These are phyloP conservation scores for Asarcornis scutulata DNA, from an alignment of 2,113 vertebrate genomes.

Conservation along the genomic window DNA sequence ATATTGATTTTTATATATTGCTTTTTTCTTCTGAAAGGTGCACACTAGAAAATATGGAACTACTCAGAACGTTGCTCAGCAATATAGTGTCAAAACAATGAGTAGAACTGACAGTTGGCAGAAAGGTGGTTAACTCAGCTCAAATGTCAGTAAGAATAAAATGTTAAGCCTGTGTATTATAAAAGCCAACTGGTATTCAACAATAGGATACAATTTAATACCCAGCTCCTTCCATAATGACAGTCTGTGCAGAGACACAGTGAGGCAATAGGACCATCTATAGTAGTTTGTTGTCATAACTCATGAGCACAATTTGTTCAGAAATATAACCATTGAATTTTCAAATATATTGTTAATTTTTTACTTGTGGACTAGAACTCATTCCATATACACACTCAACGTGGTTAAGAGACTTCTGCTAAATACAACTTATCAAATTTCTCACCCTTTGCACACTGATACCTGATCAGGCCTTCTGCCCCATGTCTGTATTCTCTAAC, in stretches of 20 bases:
- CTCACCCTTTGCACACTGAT: background rate
- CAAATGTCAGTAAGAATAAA: background rate
- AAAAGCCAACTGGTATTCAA: background rate
- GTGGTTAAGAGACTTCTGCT: background rate
- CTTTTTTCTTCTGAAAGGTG: background rate
- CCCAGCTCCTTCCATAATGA: background rate
- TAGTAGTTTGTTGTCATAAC: background rate
- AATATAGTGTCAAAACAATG: background rate
- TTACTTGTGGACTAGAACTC: background rate
- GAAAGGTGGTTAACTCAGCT: background rate
- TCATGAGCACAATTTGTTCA: background rate
- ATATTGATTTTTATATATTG: background rate
- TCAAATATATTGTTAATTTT: background rate
- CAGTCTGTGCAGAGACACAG: background rate
- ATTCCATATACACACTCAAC: background rate
- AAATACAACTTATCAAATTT: background rate
- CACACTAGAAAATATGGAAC: background rate
- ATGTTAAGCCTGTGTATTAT: background rate
- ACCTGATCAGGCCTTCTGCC: background rate
- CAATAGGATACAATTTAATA: background rate
- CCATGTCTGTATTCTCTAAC: background rate
- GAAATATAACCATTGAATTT: background rate
- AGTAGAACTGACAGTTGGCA: background rate
- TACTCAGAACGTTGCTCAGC: background rate
- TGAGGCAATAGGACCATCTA: background rate